These are phyloP conservation scores for Phortica magna DNA, from an alignment of 2,888 invertebrate species.

Conservation along the genomic window DNA sequence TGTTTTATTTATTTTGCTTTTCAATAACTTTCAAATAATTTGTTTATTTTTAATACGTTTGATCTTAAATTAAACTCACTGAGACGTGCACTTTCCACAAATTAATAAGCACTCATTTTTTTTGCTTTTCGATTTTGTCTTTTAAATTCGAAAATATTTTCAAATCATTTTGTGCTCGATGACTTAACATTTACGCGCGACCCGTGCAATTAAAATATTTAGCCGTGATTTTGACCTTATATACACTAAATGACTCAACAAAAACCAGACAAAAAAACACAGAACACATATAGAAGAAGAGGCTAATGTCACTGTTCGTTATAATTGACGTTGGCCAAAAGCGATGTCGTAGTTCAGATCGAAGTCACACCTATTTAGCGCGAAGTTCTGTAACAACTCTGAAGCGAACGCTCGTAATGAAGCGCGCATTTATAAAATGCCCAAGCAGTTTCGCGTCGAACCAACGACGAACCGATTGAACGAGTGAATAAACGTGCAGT, in stretches of 20 bases:
- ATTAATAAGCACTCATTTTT: background rate
- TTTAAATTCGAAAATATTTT: background rate
- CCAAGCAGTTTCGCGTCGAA: background rate
- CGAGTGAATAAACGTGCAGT: conserved; percentile 7
- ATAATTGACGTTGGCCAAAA: too few relatives aligned
- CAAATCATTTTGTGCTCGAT: conserved; percentile 9
- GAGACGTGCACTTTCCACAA: background rate
- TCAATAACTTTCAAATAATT: background rate
- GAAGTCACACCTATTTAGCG: background rate
- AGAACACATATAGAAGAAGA: too few relatives aligned
- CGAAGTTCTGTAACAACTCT: background rate
- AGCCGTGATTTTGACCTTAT: background rate
- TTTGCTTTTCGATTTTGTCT: background rate
- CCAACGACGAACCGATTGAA: conserved; percentile 20
- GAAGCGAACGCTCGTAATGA: background rate
- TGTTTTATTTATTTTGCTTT: background rate
- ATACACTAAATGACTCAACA: conserved; percentile 12
- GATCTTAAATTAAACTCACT: background rate
- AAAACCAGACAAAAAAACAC: conserved; percentile 23
- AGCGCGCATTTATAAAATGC: background rate
- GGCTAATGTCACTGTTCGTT: too few relatives aligned
- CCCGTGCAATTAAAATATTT: conserved; percentile 33
- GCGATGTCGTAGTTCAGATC: background rate
- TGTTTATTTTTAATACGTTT: background rate
- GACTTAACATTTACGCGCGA: conserved; percentile 55